These are phyloP conservation scores for Hephaestus fuliginosus DNA, from an alignment of 2,797 vertebrate species.

Conservation along the genomic window DNA sequence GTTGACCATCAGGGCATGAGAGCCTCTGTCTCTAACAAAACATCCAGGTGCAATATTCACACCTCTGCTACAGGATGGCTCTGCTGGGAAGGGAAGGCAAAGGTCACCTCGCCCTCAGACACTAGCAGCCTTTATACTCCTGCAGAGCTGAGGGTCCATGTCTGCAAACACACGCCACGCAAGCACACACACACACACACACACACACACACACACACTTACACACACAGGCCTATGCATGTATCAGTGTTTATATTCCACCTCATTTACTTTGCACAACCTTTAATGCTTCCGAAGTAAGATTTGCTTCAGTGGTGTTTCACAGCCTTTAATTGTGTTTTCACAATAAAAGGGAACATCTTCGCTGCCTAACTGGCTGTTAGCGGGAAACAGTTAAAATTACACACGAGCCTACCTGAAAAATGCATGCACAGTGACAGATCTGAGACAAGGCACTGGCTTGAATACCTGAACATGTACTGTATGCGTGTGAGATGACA, in stretches of 20 bases:
- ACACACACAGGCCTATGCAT: slow-evolving; percentile 59
- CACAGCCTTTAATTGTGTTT: slow-evolving; percentile 59
- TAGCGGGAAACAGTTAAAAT: slow-evolving; percentile 50
- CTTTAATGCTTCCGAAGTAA: slow-evolving; percentile 39
- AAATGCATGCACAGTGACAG: slow-evolving; percentile 26
- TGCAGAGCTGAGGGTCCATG: slow-evolving; percentile 49
- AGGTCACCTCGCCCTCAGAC: slow-evolving; percentile 77
- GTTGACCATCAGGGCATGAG: slow-evolving; percentile 79
- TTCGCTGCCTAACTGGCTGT: slow-evolving; percentile 24
- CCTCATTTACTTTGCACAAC: slow-evolving; percentile 48
- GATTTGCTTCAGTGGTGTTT: slow-evolving; percentile 43
- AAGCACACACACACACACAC: slow-evolving; percentile 14
- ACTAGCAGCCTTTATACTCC: slow-evolving; percentile 77
- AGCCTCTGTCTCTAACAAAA: slow-evolving; percentile 75
- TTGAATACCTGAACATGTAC: slow-evolving; percentile 41
- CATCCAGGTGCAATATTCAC: slow-evolving; percentile 86
- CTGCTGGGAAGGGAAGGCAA: slow-evolving; percentile 75
- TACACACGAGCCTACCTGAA: slow-evolving; percentile 39
- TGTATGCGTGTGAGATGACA: slow-evolving; percentile 35
- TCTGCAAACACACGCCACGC: slow-evolving; percentile 53
- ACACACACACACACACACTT: slow-evolving; percentile 22
- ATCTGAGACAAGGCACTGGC: slow-evolving; percentile 10
- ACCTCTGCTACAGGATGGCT: slow-evolving; percentile 72
- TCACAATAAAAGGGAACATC: slow-evolving; percentile 52
- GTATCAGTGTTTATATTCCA: slow-evolving; percentile 50